These are phyloP conservation scores for Pocillopora damicornis DNA, from an alignment of 64 coral and sea anemone genomes.

Conservation along the genomic window DNA sequence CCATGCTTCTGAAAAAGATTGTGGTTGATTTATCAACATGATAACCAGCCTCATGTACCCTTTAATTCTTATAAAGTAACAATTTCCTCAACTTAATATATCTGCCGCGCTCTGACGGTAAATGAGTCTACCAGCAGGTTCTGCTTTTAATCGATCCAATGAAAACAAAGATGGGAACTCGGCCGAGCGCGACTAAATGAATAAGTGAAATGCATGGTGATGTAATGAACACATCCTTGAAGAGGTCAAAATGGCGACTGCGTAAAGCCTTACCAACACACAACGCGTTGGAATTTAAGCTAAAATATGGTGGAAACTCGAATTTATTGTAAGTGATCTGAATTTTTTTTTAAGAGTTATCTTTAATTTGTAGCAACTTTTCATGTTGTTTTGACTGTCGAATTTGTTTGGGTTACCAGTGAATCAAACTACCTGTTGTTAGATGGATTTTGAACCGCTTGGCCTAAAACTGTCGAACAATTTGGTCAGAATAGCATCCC, in stretches of 20 bases:
- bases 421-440: constrained; percentile 24
- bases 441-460: background rate
- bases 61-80: background rate
- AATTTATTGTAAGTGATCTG: constrained; percentile 1
- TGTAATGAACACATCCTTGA: constrained; percentile 4
- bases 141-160: constrained; percentile 14
- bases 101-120: background rate
- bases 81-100: background rate
- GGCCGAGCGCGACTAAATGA: constrained; percentile 22
- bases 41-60: too few relatives aligned
- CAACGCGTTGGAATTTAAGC: background rate
- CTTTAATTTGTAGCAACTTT: background rate
- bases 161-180: constrained; percentile 14
- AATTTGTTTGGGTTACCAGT: constrained; percentile 1
- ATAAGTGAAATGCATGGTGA: constrained; percentile 28
- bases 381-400: background rate
- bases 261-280: background rate
- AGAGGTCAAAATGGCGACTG: constrained; percentile 28
- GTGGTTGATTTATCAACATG: too few relatives aligned
- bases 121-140: constrained; percentile 14
- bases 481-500: constrained; percentile 5
- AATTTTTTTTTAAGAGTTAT: background rate
- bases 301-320: constrained; percentile 26
- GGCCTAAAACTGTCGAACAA: constrained; percentile 13
- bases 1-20: too few relatives aligned